Evolutionary conservation across 2,888 invertebrate species (phyloP).

Genomic region (Ophonus ardosiacus): DNA sequence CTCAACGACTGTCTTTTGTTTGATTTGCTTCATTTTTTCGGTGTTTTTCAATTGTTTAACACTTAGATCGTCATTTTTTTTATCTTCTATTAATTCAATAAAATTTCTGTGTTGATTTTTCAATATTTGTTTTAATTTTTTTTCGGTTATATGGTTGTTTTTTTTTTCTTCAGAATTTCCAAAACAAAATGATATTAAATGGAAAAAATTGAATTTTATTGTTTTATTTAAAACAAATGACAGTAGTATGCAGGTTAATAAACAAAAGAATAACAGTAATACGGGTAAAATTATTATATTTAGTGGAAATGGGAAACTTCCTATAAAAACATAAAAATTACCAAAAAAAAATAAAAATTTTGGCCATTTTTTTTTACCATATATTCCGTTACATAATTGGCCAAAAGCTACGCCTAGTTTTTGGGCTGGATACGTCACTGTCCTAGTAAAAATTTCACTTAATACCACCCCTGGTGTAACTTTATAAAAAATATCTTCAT

Average conservation of each 20-base stretch:
- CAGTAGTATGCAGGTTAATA: conserved; percentile 56
- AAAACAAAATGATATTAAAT: conserved; percentile 61
- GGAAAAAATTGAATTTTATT: conserved; percentile 64
- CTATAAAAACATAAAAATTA: conserved; percentile 21
- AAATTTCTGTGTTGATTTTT: conserved; percentile 6
- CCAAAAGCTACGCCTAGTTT: conserved; percentile 68
- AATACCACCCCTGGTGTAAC: conserved; percentile 71
- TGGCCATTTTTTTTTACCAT: conserved; percentile 67
- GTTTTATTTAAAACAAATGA: conserved; percentile 47
- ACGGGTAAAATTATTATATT: conserved; percentile 64
- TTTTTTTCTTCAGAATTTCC: conserved; percentile 31
- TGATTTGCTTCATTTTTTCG: neutral
- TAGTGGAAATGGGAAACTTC: conserved; percentile 58
- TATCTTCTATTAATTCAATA: neutral
- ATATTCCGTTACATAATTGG: conserved; percentile 68
- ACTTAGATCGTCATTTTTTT: neutral
- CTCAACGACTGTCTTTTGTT: neutral
- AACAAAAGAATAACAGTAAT: conserved; percentile 46
- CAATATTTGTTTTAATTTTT: conserved; percentile 36
- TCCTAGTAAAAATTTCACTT: conserved; percentile 68
- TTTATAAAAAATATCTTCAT: conserved; percentile 69
- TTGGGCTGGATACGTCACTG: conserved; percentile 68
- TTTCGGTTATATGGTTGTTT: conserved; percentile 9
- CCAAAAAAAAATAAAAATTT: conserved; percentile 26
- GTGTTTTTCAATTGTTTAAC: neutral